Evolutionary conservation across 1,140 invertebrate species (phyloP).

Genomic region (Carposina sasakii): DNA sequence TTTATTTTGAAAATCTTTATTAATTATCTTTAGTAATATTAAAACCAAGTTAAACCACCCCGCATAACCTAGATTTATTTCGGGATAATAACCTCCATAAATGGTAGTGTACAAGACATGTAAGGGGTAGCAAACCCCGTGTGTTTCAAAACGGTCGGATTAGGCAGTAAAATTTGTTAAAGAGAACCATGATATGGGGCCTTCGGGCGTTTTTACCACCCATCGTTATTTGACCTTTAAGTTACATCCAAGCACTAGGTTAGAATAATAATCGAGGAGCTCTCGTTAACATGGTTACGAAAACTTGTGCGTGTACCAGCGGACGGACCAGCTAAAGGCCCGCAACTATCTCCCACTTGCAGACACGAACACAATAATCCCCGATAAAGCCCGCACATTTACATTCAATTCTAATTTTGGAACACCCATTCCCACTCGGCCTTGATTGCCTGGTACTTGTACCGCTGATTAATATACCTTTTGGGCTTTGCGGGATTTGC

Average conservation of each 20-base stretch:
- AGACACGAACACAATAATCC: conserved; percentile 72
- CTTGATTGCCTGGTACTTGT: conserved; percentile 61
- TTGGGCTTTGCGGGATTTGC: conserved; percentile 19
- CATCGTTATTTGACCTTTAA: conserved; percentile 32
- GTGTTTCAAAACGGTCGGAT: conserved; percentile 54
- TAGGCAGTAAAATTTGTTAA: conserved; percentile 66
- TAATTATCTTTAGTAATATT: no score
- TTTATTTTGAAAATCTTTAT: no score
- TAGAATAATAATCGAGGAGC: conserved; percentile 4
- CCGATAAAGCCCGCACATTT: conserved; percentile 75
- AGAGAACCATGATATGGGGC: conserved; percentile 52
- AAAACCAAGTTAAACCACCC: no score
- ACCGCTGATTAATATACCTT: conserved; percentile 58
- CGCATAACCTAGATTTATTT: no score
- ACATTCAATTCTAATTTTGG: conserved; percentile 72
- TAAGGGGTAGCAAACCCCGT: conserved; percentile 29
- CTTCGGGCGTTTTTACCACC: conserved; percentile 30
- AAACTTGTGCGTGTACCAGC: conserved; percentile 32
- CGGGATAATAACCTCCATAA: conserved; percentile 58
- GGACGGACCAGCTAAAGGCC: conserved; percentile 38
- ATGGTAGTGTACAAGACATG: conserved; percentile 53
- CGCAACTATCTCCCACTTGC: conserved; percentile 64
- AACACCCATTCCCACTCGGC: conserved; percentile 49
- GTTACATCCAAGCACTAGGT: background rate
- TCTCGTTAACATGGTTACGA: conserved; percentile 30